These are phyloP conservation scores for Pterocles orientalis DNA, from an alignment of 2,113 vertebrate species.

Conservation along the genomic window DNA sequence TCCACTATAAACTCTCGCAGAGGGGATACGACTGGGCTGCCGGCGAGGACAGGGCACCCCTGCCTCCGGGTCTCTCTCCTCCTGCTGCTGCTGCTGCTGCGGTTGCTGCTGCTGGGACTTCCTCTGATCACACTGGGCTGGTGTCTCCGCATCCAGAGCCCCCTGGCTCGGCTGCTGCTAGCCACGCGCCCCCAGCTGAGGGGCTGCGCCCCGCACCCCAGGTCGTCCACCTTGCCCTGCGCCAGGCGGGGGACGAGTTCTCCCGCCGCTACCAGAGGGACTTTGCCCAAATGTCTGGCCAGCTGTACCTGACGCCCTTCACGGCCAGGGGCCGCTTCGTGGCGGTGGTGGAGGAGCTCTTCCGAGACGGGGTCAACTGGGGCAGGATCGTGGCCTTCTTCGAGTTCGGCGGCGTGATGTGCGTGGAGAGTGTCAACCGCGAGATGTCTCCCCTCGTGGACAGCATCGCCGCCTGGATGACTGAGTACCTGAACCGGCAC, in stretches of 20 bases:
- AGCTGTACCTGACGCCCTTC: constrained; percentile 88
- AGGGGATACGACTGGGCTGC: constrained; percentile 83
- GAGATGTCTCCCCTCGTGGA: constrained; percentile 92
- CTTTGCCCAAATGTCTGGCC: constrained; percentile 93
- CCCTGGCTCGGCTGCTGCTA: constrained; percentile 64
- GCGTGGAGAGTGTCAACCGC: constrained; percentile 91
- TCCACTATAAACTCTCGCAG: constrained; percentile 85
- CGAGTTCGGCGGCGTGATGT: constrained; percentile 95
- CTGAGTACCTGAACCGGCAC: constrained; percentile 94
- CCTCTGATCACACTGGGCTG: constrained; percentile 66
- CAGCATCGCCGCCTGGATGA: constrained; percentile 94
- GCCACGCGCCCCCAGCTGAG: constrained; percentile 62
- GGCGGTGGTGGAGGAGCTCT: constrained; percentile 95
- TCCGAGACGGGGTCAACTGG: constrained; percentile 98
- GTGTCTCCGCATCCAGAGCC: constrained; percentile 52
- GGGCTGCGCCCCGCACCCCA: constrained; percentile 72
- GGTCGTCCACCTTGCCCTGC: constrained; percentile 85
- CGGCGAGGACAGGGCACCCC: constrained; percentile 52
- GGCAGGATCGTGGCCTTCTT: constrained; percentile 98
- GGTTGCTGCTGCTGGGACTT: constrained; percentile 62
- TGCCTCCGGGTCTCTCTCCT: constrained; percentile 37
- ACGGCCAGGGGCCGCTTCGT: constrained; percentile 88
- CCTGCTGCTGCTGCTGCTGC: constrained; percentile 35
- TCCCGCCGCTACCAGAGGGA: constrained; percentile 90
- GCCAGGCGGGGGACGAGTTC: constrained; percentile 92